phyloP scores from a whole-genome alignment of 2,797 vertebrate genomes.

The Gobio occitaniae region DNA sequence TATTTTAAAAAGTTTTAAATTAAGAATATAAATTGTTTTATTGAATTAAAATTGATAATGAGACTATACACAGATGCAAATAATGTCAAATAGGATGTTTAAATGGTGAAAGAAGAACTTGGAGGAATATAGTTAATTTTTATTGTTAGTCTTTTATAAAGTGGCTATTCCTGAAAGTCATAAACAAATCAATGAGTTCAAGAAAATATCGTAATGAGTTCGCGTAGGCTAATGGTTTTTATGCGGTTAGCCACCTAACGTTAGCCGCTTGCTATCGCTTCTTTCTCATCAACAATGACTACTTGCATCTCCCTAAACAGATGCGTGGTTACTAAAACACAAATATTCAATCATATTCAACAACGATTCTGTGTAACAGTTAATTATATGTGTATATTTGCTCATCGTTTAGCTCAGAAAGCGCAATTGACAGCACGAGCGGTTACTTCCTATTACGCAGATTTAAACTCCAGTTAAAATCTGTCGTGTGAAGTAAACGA shows the following conservation, averaged over 20 bases:
- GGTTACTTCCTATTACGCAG: slow-evolving; percentile 60
- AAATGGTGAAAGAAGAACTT: not conserved
- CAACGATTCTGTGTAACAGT: not conserved
- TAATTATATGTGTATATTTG: not conserved
- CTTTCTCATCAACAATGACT: not conserved
- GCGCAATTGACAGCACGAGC: slow-evolving; percentile 22
- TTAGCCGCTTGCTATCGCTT: slow-evolving; percentile 10
- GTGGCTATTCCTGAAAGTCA: not conserved
- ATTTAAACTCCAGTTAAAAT: slow-evolving; percentile 38
- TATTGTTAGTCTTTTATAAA: not conserved
- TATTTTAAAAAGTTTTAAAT: not conserved
- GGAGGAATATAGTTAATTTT: not conserved
- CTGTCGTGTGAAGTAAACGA: not conserved
- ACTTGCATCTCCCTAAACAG: no score
- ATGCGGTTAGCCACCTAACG: slow-evolving; percentile 35
- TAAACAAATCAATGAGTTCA: not conserved
- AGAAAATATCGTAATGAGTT: not conserved
- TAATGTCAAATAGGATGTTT: not conserved
- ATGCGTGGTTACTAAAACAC: not conserved
- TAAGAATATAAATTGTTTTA: not conserved
- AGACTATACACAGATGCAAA: not conserved
- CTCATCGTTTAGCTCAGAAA: not conserved
- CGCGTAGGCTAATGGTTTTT: slow-evolving; percentile 6
- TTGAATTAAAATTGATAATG: not conserved
- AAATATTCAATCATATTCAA: not conserved